Conservation (phyloP, 2,888 invertebrate genomes). For the Xylota sylvarum region DNA sequence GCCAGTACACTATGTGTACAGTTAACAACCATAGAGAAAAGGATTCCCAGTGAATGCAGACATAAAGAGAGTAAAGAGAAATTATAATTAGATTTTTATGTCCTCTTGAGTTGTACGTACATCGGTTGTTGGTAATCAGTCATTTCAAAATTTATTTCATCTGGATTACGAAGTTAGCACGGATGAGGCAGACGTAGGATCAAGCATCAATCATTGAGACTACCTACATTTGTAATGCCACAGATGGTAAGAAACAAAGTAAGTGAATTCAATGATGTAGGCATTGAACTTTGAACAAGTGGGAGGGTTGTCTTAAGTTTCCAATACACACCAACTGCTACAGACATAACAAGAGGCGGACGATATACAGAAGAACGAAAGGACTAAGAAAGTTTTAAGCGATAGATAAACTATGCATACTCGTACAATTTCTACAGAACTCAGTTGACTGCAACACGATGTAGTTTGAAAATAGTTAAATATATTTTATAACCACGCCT, state of each 20-base stretch:
- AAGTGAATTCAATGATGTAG: neutral
- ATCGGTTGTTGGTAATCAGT: constrained; percentile 35
- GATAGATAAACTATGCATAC: no score
- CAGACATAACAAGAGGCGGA: neutral
- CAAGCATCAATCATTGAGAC: constrained; percentile 6
- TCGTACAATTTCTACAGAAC: no score
- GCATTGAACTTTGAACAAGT: neutral
- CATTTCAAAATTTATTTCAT: constrained; percentile 31
- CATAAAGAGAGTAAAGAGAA: constrained; percentile 25
- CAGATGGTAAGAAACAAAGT: constrained; percentile 1
- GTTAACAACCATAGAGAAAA: constrained; percentile 13
- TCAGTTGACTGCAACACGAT: no score
- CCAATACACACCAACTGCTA: neutral
- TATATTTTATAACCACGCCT: no score
- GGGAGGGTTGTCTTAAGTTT: neutral
- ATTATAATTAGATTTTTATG: constrained; percentile 48
- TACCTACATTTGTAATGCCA: neutral
- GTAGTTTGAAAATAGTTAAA: no score
- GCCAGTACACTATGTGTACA: neutral
- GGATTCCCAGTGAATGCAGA: constrained; percentile 5
- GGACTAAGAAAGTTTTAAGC: no score
- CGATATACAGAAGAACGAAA: no score
- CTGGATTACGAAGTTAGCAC: constrained; percentile 6
- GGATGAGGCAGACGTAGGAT: neutral
- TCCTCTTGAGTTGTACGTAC: constrained; percentile 7